Base-by-base conservation (phyloP, 2,113 vertebrate species). In the Mellivora capensis region DNA sequence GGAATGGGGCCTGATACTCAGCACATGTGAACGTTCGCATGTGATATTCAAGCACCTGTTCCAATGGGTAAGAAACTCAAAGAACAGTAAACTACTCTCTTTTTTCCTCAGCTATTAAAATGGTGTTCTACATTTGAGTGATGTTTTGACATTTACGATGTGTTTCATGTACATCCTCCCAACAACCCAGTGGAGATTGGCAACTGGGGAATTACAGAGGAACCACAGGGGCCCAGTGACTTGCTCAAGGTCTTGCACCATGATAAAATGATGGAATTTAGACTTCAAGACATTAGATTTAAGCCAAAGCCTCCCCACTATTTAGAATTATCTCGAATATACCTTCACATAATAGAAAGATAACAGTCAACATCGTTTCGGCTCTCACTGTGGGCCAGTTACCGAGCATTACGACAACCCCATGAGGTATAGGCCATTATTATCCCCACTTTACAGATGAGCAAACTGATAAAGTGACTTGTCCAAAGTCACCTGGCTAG, bases 201-300 rank as follows among this genome's bases (percentile, higher is more conserved):
- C 34, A 57, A 72, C 0, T 91, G 74, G 93, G 23, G 21, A 92
- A 90, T 83, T n/a, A 76, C 27, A 97, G 37, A 71, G 64, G 49
- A 80, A 91, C 62, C 77, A 37, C 2, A 37, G 31, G 31, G 64
- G 12, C n/a, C 64, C 42, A 61, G 42, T 49, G 20, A 95, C 17
- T 71, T 76, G 21, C 18, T 77, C n/a, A 49, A 69, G 9, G 25
- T 69, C 71, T 84, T 67, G 2, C 57, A 81, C 34, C 39, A 44
- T 72, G n/a, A 93, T n/a, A 83, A 94, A 90, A 62, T 92, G 67
- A 94, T 57, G 14, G 29, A n/a, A 37, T 74, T 88, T 94, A 57
- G 39, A 37, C 74, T 94, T 94, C 95, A 57, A 44, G 49, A 83
- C 44, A 64, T 77, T 87, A 42, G 44, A 89, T 42, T 44, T 76